Evolutionary conservation across 2,113 vertebrate species (phyloP).

Genomic region (Carassius carassius): DNA sequence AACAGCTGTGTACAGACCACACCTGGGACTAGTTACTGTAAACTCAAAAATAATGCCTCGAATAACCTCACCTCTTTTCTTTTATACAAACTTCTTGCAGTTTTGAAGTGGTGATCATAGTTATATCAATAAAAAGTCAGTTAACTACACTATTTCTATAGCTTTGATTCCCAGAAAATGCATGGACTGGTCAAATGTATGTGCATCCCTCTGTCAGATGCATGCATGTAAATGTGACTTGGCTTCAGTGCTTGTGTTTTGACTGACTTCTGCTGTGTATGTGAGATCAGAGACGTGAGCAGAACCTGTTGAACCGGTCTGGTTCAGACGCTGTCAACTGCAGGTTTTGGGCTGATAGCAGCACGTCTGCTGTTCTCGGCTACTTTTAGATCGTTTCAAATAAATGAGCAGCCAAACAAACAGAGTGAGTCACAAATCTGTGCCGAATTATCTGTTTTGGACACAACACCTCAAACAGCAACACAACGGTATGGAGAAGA

Average conservation of each 20-base stretch:
- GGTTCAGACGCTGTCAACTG: neutral
- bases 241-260: too few relatives aligned
- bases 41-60: too few relatives aligned
- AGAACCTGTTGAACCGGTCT: neutral
- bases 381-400: neutral
- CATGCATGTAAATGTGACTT: neutral
- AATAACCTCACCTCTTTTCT: too few relatives aligned
- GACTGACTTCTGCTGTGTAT: too few relatives aligned
- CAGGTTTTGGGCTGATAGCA: neutral
- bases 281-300: neutral
- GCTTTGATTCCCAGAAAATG: too few relatives aligned
- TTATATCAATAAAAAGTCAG: too few relatives aligned
- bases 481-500: neutral
- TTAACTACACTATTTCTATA: too few relatives aligned
- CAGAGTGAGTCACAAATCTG: conserved; percentile 41
- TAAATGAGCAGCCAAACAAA: conserved; percentile 10
- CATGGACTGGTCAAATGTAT: too few relatives aligned
- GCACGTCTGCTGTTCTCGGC: neutral
- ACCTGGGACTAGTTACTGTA: too few relatives aligned
- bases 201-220: neutral
- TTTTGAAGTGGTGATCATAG: too few relatives aligned
- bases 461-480: neutral
- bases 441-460: conserved; percentile 2
- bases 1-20: too few relatives aligned
- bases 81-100: too few relatives aligned